Percentiles rank a stretch among this genome's conserved stretches.
Evolutionary conservation across 2,888 invertebrate species (phyloP).

Genomic region (Anaspis maculata): DNA sequence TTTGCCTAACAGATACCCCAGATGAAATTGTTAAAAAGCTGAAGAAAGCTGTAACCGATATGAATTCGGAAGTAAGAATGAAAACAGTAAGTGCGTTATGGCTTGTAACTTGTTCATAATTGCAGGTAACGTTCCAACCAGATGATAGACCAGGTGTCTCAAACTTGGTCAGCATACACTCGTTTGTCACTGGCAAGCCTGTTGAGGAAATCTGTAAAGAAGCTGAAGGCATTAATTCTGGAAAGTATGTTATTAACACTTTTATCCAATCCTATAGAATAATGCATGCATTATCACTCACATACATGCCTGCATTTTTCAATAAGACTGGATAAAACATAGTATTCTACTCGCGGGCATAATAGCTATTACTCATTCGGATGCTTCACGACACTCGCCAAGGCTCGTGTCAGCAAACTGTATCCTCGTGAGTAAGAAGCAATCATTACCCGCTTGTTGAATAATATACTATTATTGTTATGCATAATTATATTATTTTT

Average conservation of each 20-base stretch:
- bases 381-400: constrained; percentile 22
- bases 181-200: constrained; percentile 58
- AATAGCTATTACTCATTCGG: too few relatives aligned
- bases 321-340: too few relatives aligned
- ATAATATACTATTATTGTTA: too few relatives aligned
- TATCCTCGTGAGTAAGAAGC: too few relatives aligned
- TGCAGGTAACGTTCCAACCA: constrained; percentile 69
- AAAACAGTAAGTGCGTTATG: constrained; percentile 6
- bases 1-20: constrained; percentile 69
- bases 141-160: constrained; percentile 75
- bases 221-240: constrained; percentile 60
- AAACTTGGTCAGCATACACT: constrained; percentile 80
- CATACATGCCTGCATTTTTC: too few relatives aligned
- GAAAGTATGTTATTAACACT: constrained; percentile 43
- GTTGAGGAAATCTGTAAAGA: constrained; percentile 64
- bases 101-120: constrained; percentile 6
- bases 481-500: too few relatives aligned
- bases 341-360: too few relatives aligned
- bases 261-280: too few relatives aligned
- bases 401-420: too few relatives aligned
- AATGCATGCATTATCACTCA: too few relatives aligned
- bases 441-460: too few relatives aligned
- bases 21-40: constrained; percentile 63
- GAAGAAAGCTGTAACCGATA: constrained; percentile 87
- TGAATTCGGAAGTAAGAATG: constrained; percentile 51